Conservation (phyloP, 2,797 vertebrate species). For the Amniataba percoides region DNA sequence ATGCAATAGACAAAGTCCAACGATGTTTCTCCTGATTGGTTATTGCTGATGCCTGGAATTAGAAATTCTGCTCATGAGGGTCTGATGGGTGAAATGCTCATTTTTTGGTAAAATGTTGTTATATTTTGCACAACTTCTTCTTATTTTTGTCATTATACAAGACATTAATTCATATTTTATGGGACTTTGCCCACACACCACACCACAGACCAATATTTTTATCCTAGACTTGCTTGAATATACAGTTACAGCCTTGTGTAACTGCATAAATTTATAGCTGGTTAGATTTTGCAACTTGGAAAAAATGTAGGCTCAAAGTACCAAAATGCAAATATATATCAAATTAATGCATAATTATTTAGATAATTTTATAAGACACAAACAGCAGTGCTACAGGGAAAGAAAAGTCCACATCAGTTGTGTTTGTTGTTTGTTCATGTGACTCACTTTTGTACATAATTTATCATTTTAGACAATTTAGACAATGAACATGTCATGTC, state of each 20-base stretch:
- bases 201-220: not conserved
- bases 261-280: not conserved
- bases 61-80: not conserved
- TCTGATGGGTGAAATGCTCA: not conserved
- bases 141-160: not conserved
- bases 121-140: not conserved
- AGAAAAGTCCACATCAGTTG: not conserved
- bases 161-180: not conserved
- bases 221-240: not conserved
- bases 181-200: not conserved
- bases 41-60: not conserved
- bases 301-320: not conserved
- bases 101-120: too few relatives aligned
- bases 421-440: not conserved
- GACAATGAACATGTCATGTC: not conserved
- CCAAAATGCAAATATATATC: not conserved
- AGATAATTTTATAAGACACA: too few relatives aligned
- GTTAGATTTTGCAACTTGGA: not conserved
- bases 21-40: too few relatives aligned
- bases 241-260: not conserved
- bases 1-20: not conserved
- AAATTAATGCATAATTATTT: not conserved
- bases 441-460: not conserved
- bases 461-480: too few relatives aligned
- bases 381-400: not conserved